These are phyloP conservation scores for Drosophila triauraria DNA, from an alignment of 1,140 invertebrate species.

Conservation along the genomic window DNA sequence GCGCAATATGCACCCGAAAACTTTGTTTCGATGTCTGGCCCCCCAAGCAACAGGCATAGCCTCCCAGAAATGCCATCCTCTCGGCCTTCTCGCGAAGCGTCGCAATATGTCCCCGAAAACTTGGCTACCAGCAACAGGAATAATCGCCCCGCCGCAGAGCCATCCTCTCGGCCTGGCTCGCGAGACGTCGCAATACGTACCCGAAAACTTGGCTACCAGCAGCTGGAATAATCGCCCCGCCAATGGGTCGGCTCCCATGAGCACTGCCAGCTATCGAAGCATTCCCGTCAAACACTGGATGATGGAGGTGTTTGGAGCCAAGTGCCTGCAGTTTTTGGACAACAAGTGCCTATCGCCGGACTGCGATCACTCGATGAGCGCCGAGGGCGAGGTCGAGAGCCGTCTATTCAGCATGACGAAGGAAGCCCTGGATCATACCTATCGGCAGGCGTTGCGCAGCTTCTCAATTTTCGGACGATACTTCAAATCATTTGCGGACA, in stretches of 20 bases:
- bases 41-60: too few relatives aligned
- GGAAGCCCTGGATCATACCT: conserved; percentile 2
- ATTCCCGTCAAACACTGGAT: not conserved
- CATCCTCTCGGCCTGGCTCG: too few relatives aligned
- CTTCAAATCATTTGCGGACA: conserved; percentile 33
- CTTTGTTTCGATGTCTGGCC: too few relatives aligned
- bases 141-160: too few relatives aligned
- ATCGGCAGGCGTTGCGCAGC: conserved; percentile 8
- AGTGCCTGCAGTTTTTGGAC: conserved; percentile 39
- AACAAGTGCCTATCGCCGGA: not conserved
- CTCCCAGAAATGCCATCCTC: too few relatives aligned
- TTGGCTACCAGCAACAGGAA: too few relatives aligned
- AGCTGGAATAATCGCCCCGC: not conserved
- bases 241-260: too few relatives aligned
- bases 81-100: too few relatives aligned
- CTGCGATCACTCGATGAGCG: conserved; percentile 44
- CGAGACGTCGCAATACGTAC: not conserved
- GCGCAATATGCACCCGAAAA: too few relatives aligned
- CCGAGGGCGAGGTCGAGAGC: conserved; percentile 24
- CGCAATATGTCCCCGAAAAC: not conserved
- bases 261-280: not conserved
- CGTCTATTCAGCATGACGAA: conserved; percentile 14
- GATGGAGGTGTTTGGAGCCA: conserved; percentile 37
- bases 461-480: conserved; percentile 24
- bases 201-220: too few relatives aligned